Conservation (phyloP, 2,113 vertebrate genomes). For the Halichoerus grypus region DNA sequence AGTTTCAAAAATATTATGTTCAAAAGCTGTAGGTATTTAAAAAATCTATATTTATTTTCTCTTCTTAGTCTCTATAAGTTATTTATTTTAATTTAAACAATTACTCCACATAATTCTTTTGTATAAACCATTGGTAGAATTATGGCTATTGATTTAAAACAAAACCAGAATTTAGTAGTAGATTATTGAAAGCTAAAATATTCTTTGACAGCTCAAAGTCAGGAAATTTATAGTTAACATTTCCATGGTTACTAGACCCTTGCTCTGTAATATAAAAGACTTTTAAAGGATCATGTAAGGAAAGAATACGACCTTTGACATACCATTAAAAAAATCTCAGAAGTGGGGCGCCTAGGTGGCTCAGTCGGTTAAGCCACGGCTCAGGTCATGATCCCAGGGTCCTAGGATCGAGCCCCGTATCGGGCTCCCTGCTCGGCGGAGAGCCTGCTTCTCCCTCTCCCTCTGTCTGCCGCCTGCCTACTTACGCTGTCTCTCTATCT, state of each 20-base stretch:
- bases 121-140: neutral
- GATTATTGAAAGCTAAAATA: slow-evolving; percentile 46
- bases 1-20: slow-evolving; percentile 60
- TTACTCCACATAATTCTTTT: slow-evolving; percentile 16
- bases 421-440: too few relatives aligned
- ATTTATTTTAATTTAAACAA: slow-evolving; percentile 59
- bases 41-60: slow-evolving; percentile 23
- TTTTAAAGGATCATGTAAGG: neutral
- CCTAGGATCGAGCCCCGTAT: too few relatives aligned
- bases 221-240: slow-evolving; percentile 38
- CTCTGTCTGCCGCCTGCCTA: too few relatives aligned
- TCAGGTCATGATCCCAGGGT: too few relatives aligned
- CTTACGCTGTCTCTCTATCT: too few relatives aligned
- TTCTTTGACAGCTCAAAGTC: slow-evolving; percentile 43
- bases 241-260: slow-evolving; percentile 53
- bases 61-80: slow-evolving; percentile 30
- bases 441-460: too few relatives aligned
- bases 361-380: too few relatives aligned
- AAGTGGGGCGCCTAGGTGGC: neutral
- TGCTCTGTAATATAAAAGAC: slow-evolving; percentile 52
- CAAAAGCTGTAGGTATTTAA: slow-evolving; percentile 9
- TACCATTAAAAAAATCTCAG: neutral
- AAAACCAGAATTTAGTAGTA: slow-evolving; percentile 50
- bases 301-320: neutral
- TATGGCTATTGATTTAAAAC: slow-evolving; percentile 49